Evolutionary conservation across 2,113 vertebrate species (phyloP).

Genomic region (Tylochromis polylepis): DNA sequence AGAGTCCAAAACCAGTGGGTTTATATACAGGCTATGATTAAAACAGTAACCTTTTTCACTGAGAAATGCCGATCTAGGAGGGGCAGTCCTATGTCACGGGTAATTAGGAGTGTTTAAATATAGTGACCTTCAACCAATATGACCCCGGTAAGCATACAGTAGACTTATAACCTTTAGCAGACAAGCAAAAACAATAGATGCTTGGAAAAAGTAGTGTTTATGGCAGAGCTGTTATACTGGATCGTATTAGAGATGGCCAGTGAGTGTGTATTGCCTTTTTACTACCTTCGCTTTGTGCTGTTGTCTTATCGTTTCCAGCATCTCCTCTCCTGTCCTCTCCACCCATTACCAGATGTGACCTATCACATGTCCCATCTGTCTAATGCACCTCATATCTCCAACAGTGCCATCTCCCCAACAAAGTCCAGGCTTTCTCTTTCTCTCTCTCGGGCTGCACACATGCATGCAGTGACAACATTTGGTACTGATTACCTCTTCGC

Average conservation of each 20-base stretch:
- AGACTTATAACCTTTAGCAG: background rate
- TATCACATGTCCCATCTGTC: slow-evolving; percentile 59
- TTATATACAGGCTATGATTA: background rate
- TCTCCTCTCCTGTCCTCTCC: background rate
- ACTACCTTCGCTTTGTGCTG: background rate
- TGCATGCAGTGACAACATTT: background rate
- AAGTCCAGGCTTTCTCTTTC: slow-evolving; percentile 6
- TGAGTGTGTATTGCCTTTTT: background rate
- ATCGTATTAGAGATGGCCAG: background rate
- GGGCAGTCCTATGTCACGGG: background rate
- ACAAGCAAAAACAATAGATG: background rate
- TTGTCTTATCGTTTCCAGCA: background rate
- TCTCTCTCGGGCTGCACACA: background rate
- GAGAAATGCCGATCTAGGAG: background rate
- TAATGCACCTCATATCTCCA: slow-evolving; percentile 44
- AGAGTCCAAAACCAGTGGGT: background rate
- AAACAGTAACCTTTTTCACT: background rate
- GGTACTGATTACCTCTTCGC: background rate
- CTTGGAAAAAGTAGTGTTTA: background rate
- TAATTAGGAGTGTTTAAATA: background rate
- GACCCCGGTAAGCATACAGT: background rate
- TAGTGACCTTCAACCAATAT: background rate
- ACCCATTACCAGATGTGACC: slow-evolving; percentile 58
- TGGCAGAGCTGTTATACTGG: background rate
- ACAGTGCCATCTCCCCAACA: slow-evolving; percentile 21